Conservation (phyloP, 2,888 invertebrate genomes). For the Julus scandinavius region DNA sequence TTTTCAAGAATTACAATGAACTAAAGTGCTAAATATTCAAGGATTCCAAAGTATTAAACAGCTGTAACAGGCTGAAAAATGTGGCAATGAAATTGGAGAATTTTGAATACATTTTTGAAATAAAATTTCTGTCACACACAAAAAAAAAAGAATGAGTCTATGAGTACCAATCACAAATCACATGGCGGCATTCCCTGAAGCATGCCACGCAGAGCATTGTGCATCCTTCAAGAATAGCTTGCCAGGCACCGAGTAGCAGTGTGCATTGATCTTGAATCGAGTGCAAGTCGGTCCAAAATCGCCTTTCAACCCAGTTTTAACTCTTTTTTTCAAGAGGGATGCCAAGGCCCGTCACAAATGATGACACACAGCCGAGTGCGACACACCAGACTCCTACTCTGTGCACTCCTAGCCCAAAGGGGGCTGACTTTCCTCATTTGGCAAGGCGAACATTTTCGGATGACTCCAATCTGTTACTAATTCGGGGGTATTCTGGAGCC, state of each 20-base stretch:
- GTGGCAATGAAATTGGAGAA: too few species aligned
- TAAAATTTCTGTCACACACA: too few species aligned
- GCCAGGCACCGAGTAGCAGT: neutral
- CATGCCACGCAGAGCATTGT: neutral
- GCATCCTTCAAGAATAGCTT: constrained; percentile 17
- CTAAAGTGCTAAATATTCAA: too few species aligned
- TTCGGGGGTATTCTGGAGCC: constrained; percentile 35
- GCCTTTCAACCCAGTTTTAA: neutral
- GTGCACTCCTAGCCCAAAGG: neutral
- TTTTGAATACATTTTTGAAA: too few species aligned
- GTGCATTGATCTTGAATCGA: neutral
- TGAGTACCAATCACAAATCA: neutral
- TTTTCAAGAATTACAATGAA: too few species aligned
- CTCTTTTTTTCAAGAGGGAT: constrained; percentile 15
- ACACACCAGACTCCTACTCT: neutral
- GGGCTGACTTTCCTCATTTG: neutral
- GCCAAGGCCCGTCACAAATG: neutral
- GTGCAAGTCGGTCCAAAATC: neutral
- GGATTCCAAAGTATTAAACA: too few species aligned
- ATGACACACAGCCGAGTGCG: neutral
- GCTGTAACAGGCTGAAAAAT: too few species aligned
- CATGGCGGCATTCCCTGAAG: neutral
- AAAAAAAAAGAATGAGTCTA: neutral
- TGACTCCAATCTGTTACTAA: constrained; percentile 45
- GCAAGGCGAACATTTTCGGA: constrained; percentile 12